phyloP scores from a whole-genome alignment of 1,140 invertebrate genomes.

The Coptotermes formosanus region DNA sequence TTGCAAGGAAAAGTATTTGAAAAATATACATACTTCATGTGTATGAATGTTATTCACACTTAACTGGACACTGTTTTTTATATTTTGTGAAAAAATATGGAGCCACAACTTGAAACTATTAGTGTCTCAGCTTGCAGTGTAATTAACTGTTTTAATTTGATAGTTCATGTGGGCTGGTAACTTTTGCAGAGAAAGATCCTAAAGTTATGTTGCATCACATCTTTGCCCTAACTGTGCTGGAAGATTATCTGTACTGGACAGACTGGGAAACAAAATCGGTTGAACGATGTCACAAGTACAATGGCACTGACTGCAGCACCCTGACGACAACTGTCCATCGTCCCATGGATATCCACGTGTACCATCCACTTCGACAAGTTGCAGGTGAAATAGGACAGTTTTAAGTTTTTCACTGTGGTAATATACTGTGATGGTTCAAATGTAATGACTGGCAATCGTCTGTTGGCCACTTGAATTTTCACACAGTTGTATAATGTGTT shows the following conservation, averaged over 20 bases:
- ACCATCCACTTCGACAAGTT: constrained; percentile 75
- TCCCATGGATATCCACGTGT: constrained; percentile 84
- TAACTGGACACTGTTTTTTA: no score
- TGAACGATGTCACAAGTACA: constrained; percentile 77
- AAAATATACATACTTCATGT: no score
- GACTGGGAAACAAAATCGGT: constrained; percentile 91
- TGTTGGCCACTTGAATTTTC: no score
- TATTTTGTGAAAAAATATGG: no score
- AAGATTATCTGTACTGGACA: constrained; percentile 84
- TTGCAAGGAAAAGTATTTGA: no score
- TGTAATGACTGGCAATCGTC: background rate
- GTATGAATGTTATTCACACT: no score
- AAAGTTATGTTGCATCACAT: constrained; percentile 74
- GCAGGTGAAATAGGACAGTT: constrained; percentile 40
- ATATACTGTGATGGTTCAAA: background rate
- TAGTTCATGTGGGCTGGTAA: constrained; percentile 20
- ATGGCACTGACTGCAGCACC: constrained; percentile 61
- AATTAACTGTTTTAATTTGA: no score
- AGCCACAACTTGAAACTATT: no score
- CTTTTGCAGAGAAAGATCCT: constrained; percentile 53
- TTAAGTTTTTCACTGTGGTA: background rate
- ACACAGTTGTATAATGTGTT: no score
- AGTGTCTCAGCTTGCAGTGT: no score
- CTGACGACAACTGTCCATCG: constrained; percentile 73
- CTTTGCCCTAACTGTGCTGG: constrained; percentile 84